phyloP scores from a whole-genome alignment of 2,113 vertebrate genomes.

The Pterophyllum scalare region DNA sequence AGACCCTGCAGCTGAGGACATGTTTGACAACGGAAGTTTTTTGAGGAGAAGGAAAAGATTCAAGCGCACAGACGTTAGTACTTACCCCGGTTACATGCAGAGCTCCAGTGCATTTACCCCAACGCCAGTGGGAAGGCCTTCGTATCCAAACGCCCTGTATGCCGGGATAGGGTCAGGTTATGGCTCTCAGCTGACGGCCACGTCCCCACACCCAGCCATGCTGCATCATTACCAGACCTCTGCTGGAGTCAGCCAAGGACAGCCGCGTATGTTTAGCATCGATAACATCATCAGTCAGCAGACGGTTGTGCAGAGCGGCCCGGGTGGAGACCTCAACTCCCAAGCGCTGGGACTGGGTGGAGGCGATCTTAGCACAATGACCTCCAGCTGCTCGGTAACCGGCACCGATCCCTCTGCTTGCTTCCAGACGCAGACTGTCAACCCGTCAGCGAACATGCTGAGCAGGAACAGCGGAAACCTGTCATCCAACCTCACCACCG shows the following conservation, averaged over 20 bases:
- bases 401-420: conserved; percentile 78
- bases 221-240: conserved; percentile 84
- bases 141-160: conserved; percentile 82
- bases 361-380: conserved; percentile 76
- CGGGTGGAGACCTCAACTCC: conserved; percentile 76
- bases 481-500: conserved; percentile 72
- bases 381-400: conserved; percentile 80
- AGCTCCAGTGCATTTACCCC: conserved; percentile 89
- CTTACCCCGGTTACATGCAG: conserved; percentile 90
- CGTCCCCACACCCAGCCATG: conserved; percentile 82
- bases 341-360: conserved; percentile 78
- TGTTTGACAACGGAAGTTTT: conserved; percentile 91
- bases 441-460: conserved; percentile 76
- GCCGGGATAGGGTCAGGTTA: conserved; percentile 80
- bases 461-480: conserved; percentile 74
- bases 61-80: conserved; percentile 90
- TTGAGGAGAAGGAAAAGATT: conserved; percentile 86
- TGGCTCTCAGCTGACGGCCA: conserved; percentile 73
- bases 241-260: conserved; percentile 77
- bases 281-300: conserved; percentile 92
- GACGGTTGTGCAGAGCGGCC: conserved; percentile 80
- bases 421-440: conserved; percentile 83
- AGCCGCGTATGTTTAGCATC: conserved; percentile 93
- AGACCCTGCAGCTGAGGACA: conserved; percentile 88
- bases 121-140: conserved; percentile 80